Evolutionary conservation across 2,113 vertebrate species (phyloP), one percentile per base, ranked within the genome.

Genomic region (crab-eating macaque (Macaca fascicularis)): DNA sequence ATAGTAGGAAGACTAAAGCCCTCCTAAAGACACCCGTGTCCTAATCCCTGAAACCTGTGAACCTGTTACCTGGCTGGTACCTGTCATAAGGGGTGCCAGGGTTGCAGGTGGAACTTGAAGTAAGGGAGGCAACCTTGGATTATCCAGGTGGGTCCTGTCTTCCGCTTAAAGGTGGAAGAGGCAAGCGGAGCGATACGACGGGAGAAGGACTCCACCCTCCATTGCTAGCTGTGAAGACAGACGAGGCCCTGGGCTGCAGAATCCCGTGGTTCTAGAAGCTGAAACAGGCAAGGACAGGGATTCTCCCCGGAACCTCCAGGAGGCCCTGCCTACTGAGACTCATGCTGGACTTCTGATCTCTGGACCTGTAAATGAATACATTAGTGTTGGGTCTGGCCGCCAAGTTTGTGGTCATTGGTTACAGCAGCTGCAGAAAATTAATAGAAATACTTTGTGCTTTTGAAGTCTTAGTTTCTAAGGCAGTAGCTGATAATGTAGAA

Each of bases 131-230:
- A 13, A 32, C 6, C 43, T 23, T 14, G 8, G n/a, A 3, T 55
- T 8, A 17, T 6, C 7, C 48, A 40, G 79, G 50, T 2, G 50
- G 16, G 27, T 11, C 8, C 50, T 0, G 0, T 43, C 55, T 17
- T 52, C 52, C 1, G 0, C 27, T 12, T 64, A 6, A 3, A 45
- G 1, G 16, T 27, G 57, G 67, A 52, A 55, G 52, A n/a, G 2
- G 43, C 35, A 86, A 35, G 19, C 30, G 2, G 67, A 38, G 32
- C 0, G 12, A 20, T 1, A 2, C 0, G 1, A 4, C 3, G 17
- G 35, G 7, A 70, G 23, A 20, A 79, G 23, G 52, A 40, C 22
- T 23, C 14, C 19, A 12, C 12, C 3, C 2, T 6, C 5, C 4
- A 0, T 20, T 0, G 38, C 55, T 64, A 67, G 30, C 3, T 88